These are phyloP conservation scores for Natrix natrix DNA, from an alignment of 2,797 vertebrate genomes.

Conservation along the genomic window DNA sequence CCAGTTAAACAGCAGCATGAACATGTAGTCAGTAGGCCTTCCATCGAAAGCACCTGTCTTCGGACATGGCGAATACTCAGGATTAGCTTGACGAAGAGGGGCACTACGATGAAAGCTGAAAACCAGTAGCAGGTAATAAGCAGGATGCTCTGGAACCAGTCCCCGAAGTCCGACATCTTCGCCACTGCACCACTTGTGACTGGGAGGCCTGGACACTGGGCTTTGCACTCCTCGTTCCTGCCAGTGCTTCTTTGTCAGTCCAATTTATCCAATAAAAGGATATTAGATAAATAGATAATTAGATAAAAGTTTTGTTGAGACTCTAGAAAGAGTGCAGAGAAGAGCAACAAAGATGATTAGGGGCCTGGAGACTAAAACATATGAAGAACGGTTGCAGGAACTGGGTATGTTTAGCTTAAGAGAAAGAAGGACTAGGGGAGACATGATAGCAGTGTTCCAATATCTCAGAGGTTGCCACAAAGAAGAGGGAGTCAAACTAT, in stretches of 20 bases:
- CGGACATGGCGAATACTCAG: conserved; percentile 90
- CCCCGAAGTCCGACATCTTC: conserved; percentile 90
- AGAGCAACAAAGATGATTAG: too few relatives aligned
- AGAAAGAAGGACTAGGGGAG: too few relatives aligned
- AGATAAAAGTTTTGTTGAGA: too few relatives aligned
- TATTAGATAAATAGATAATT: background rate
- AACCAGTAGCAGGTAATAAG: conserved; percentile 94
- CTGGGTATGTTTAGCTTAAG: too few relatives aligned
- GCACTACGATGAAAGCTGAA: conserved; percentile 84
- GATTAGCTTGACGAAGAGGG: conserved; percentile 86
- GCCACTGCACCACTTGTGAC: background rate
- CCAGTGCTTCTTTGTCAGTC: background rate
- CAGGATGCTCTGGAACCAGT: conserved; percentile 96
- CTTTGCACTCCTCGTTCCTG: background rate
- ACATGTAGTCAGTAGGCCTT: conserved; percentile 95
- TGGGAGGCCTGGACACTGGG: background rate
- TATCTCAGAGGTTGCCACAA: too few relatives aligned
- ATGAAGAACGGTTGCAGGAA: too few relatives aligned
- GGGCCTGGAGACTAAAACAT: too few relatives aligned
- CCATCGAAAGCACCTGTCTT: conserved; percentile 98
- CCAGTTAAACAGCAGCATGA: conserved; percentile 99
- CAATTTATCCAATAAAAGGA: background rate
- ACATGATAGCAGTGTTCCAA: too few relatives aligned
- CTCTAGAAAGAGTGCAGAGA: too few relatives aligned
- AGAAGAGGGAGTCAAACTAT: too few relatives aligned